Base-by-base conservation (phyloP, 1,140 invertebrate species). In the Lepidurus apus region DNA sequence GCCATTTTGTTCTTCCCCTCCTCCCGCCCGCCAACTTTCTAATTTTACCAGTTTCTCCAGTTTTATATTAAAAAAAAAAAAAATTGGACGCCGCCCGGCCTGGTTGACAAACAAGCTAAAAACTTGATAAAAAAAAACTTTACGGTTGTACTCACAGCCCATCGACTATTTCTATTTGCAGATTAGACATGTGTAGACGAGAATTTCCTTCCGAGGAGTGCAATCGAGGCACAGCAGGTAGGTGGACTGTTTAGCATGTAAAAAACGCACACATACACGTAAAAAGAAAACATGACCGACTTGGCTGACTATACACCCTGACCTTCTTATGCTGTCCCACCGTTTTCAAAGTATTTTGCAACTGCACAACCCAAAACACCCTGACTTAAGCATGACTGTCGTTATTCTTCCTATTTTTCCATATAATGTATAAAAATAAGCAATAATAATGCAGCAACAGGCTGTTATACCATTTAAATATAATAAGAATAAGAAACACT, bases 171-270 rank as follows among this genome's bases (percentile, higher is more conserved):
- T 77, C 81, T 85, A 84, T 81, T 92, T 92, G 87, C 93, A 96
- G 94, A 94, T 93, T 97, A 91, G 95, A 97, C 92, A 97, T 97
- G 95, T 97, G 95, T 92, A 92, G 95, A 89, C 90, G 94, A 88
- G 92, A 94, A 89, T 95, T 93, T 89, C 91, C 93, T 86, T 93
- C 92, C 89, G 95, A 95, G 88, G 91, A 92, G 87, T 97, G 95
- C 93, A 97, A 97, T 91, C 91, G 95, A 89, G 95, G 95, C 88
- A 97, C 95, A 83, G 95, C 95, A 94, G 95, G 94, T 96, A 95
- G 88, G 89, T 90, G 84, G 84, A 81, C 83, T 82, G 81, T 65
- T 65, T 65, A 13, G 53, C 17, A 65, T 65, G 53, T 65, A 13
- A 65, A 13, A 9, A 65, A 65, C 17, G 53, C 21, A 65, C 53